These are phyloP conservation scores for Eupithecia dodoneata DNA, from an alignment of 2,888 invertebrate species.

Conservation along the genomic window DNA sequence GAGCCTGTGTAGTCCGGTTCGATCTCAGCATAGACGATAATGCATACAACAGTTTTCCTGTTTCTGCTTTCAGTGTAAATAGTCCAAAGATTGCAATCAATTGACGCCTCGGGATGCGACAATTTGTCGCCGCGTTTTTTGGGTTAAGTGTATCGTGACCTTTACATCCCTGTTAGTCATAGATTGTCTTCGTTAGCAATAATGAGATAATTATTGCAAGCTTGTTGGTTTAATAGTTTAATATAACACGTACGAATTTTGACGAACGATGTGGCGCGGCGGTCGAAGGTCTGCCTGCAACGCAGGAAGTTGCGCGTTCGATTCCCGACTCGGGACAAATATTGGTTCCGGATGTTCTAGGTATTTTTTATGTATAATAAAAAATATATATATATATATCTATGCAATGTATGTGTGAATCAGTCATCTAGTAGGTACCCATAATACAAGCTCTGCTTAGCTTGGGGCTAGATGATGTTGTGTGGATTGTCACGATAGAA, in stretches of 20 bases:
- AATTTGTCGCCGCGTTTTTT: conserved; percentile 40
- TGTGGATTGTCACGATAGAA: too few species aligned
- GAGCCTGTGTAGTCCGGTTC: not conserved
- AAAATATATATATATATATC: too few species aligned
- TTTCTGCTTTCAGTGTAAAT: conserved; percentile 14
- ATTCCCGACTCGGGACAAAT: too few species aligned
- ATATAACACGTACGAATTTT: conserved; percentile 8
- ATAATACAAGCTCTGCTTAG: too few species aligned
- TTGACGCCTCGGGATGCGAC: conserved; percentile 49
- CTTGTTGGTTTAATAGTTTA: conserved; percentile 22
- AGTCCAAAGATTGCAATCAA: conserved; percentile 49
- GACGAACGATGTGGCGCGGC: too few species aligned
- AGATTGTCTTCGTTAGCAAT: conserved; percentile 26
- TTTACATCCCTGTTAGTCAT: conserved; percentile 34
- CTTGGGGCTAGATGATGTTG: too few species aligned
- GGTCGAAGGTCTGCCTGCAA: too few species aligned
- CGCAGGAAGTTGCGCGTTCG: too few species aligned
- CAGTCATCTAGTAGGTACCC: too few species aligned
- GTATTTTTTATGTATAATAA: too few species aligned
- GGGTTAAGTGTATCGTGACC: conserved; percentile 37
- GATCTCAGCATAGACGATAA: not conserved
- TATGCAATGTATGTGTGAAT: too few species aligned
- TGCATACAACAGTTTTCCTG: not conserved
- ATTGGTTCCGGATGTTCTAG: too few species aligned
- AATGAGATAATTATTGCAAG: conserved; percentile 28